phyloP scores from a whole-genome alignment of 2,113 vertebrate genomes.

The Calypte anna region DNA sequence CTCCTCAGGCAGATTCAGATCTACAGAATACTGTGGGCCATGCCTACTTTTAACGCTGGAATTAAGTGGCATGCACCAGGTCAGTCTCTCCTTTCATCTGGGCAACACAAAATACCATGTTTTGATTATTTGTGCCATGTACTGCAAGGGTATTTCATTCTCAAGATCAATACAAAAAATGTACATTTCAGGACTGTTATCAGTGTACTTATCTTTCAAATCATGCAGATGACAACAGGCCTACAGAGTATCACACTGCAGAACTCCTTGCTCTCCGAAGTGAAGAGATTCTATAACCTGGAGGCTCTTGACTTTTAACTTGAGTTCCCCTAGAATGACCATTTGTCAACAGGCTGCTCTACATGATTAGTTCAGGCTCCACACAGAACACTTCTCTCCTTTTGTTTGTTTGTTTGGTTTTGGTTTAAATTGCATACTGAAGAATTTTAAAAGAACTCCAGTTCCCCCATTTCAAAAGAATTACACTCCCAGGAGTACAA shows the following conservation, averaged over 20 bases:
- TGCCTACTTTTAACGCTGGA: not conserved
- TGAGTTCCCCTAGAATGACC: not conserved
- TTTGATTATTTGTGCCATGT: not conserved
- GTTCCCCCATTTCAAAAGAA: not conserved
- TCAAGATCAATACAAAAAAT: not conserved
- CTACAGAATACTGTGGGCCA: not conserved
- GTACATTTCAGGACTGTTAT: accelerated
- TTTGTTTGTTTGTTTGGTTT: no score
- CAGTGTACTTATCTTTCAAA: not conserved
- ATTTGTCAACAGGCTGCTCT: not conserved
- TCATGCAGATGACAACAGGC: not conserved
- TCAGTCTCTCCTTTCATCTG: not conserved
- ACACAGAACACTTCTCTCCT: not conserved
- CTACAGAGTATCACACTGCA: not conserved
- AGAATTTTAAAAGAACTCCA: not conserved
- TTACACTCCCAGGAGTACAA: not conserved
- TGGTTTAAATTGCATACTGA: not conserved
- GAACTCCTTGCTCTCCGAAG: not conserved
- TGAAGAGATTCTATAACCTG: not conserved
- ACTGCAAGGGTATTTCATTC: not conserved
- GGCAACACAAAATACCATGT: not conserved
- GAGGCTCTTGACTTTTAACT: not conserved
- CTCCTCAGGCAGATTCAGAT: not conserved
- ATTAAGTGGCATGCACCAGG: not conserved
- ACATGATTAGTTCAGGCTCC: not conserved